These are phyloP conservation scores for Hypocryptadius cinnamomeus DNA, from an alignment of 2,113 vertebrate species.

Conservation along the genomic window DNA sequence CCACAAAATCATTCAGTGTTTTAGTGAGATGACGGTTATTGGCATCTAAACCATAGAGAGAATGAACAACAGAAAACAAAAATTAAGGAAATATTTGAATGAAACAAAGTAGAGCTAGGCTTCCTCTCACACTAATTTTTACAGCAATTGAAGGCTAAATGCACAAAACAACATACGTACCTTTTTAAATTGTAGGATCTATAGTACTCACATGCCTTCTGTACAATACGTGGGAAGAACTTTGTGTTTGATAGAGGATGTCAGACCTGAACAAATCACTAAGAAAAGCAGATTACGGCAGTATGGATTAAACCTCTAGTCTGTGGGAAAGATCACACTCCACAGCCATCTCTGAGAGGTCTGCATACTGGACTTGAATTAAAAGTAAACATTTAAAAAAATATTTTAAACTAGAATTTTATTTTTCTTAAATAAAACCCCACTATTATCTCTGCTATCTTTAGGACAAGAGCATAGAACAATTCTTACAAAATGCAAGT, in stretches of 20 bases:
- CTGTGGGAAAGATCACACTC: too few species aligned
- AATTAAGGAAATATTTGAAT: background rate
- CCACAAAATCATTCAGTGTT: background rate
- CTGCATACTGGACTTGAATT: background rate
- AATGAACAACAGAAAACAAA: background rate
- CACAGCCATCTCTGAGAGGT: background rate
- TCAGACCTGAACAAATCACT: background rate
- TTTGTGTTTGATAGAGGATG: fast-evolving
- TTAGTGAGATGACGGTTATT: background rate
- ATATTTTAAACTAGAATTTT: background rate
- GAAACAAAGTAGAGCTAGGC: background rate
- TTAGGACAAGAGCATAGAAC: background rate
- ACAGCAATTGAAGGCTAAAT: background rate
- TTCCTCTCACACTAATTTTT: background rate
- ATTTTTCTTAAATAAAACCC: background rate
- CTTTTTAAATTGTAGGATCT: background rate
- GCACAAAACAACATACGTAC: background rate
- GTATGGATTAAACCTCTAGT: background rate
- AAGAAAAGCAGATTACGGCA: background rate
- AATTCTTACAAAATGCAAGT: background rate
- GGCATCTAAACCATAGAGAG: background rate
- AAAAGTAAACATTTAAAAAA: background rate
- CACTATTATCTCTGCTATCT: background rate
- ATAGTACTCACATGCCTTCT: background rate
- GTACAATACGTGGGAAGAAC: background rate